These are phyloP conservation scores for Leptobrachium leishanense DNA, from an alignment of 2,113 vertebrate species.

Conservation along the genomic window DNA sequence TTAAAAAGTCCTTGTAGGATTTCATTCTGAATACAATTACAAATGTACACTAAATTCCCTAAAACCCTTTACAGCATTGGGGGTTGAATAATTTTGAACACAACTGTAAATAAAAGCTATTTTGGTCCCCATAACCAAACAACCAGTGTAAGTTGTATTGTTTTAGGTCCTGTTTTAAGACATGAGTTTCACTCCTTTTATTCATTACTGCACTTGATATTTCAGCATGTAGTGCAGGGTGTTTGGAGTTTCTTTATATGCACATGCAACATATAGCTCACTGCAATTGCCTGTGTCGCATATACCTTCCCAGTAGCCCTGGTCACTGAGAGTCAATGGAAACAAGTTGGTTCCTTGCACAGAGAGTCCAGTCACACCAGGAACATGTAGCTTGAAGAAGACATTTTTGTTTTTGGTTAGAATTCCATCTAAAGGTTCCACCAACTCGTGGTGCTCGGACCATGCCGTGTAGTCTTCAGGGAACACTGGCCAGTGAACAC, in stretches of 20 bases:
- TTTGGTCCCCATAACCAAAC: too few species aligned
- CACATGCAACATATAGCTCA: conserved; percentile 44
- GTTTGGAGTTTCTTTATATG: conserved; percentile 18
- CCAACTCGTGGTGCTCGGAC: conserved; percentile 51
- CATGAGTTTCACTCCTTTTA: too few species aligned
- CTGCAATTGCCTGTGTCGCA: conserved; percentile 37
- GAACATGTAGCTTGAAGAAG: conserved; percentile 52
- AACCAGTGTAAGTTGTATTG: too few species aligned
- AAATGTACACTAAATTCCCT: too few species aligned
- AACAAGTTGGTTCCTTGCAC: conserved; percentile 29
- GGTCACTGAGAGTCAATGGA: conserved; percentile 26
- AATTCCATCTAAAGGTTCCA: conserved; percentile 53
- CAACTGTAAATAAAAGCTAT: too few species aligned
- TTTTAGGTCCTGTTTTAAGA: too few species aligned
- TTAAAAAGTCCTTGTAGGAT: too few species aligned
- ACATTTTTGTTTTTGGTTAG: conserved; percentile 50
- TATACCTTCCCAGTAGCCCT: conserved; percentile 55
- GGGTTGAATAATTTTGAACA: too few species aligned
- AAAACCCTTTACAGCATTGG: too few species aligned
- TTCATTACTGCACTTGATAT: conserved; percentile 50
- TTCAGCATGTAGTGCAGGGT: conserved; percentile 39
- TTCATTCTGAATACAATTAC: too few species aligned
- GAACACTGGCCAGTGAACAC: conserved; percentile 51
- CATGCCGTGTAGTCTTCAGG: conserved; percentile 50
- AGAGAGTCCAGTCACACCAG: conserved; percentile 40